Percentiles rank a stretch among this genome's conserved stretches.
These are phyloP conservation scores for Microcebus lehilahytsara DNA, from an alignment of 2,113 vertebrate species.

Conservation along the genomic window DNA sequence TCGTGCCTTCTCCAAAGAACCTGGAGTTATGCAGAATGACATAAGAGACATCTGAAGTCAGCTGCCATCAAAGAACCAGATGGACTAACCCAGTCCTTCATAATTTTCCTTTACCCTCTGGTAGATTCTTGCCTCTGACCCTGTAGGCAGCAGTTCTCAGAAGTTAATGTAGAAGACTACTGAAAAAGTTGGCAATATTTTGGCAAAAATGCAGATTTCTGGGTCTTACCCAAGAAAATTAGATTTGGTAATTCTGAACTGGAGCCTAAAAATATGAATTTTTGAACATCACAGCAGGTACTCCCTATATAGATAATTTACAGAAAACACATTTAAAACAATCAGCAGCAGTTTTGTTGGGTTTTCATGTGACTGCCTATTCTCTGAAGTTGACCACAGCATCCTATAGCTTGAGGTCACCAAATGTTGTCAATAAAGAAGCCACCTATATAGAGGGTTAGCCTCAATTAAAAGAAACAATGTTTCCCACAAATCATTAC, in stretches of 20 bases:
- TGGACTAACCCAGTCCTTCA: accelerated
- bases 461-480: not conserved
- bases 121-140: not conserved
- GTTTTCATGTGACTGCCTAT: not conserved
- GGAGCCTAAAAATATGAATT: not conserved
- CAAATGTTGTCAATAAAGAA: not conserved
- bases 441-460: not conserved
- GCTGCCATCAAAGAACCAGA: not conserved
- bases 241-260: not conserved
- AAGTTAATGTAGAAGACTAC: not conserved
- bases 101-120: not conserved
- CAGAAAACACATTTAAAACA: not conserved
- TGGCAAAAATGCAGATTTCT: not conserved
- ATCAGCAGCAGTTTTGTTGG: not conserved
- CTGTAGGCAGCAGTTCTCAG: not conserved
- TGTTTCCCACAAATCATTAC: not conserved
- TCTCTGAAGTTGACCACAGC: not conserved
- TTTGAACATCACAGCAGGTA: not conserved
- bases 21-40: not conserved
- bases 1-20: not conserved
- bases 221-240: not conserved
- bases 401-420: not conserved
- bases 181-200: not conserved
- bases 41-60: not conserved
- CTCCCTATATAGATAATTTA: not conserved